These are phyloP conservation scores for Mus minutoides DNA, from an alignment of 2,797 vertebrate species.

Conservation along the genomic window DNA sequence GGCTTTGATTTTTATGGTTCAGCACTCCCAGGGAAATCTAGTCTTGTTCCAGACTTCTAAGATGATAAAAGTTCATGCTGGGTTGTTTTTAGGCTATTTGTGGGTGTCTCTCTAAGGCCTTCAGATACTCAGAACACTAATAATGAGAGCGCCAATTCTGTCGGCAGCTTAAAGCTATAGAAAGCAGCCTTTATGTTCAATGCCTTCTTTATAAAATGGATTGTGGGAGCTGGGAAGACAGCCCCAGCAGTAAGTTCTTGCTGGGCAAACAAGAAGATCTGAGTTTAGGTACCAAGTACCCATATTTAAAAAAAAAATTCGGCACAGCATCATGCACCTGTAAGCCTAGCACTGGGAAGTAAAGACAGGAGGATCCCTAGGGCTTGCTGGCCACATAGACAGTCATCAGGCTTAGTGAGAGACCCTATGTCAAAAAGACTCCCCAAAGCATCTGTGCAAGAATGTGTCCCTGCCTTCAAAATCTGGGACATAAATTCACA, in stretches of 20 bases:
- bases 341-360: background rate
- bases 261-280: background rate
- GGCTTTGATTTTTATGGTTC: constrained; percentile 40
- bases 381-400: background rate
- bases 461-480: background rate
- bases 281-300: background rate
- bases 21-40: background rate
- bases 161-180: background rate
- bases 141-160: constrained; percentile 42
- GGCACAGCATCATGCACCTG: background rate
- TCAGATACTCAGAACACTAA: constrained; percentile 15
- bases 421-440: background rate
- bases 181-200: background rate
- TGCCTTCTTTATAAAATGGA: constrained; percentile 6
- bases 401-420: background rate
- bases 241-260: background rate
- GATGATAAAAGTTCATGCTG: background rate
- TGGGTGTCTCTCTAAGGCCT: background rate
- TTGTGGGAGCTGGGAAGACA: background rate
- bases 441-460: background rate
- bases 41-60: constrained; percentile 15
- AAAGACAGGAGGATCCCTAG: background rate
- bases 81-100: constrained; percentile 3
- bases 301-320: background rate
- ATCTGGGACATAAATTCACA: background rate